A percentile compares a stretch with the other conserved stretches of the same genome.
Conservation (phyloP, 2,797 vertebrate genomes). For the Parauchenoglanis punctatus region DNA sequence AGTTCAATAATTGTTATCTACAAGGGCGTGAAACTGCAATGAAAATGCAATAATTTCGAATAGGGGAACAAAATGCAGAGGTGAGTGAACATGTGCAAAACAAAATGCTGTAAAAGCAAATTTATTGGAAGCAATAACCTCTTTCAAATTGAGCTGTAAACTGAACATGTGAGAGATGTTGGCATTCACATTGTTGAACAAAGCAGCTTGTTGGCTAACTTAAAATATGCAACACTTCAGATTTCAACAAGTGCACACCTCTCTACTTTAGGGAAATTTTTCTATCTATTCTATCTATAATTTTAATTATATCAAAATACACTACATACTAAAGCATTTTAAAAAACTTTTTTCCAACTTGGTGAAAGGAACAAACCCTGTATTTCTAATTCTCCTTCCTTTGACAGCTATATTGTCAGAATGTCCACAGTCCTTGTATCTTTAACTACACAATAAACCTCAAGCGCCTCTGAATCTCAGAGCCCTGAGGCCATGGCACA, state of each 20-base stretch:
- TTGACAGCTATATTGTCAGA: constrained; percentile 42
- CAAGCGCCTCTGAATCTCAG: constrained; percentile 36
- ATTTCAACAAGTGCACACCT: background rate
- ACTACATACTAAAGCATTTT: background rate
- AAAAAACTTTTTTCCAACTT: background rate
- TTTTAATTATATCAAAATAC: background rate
- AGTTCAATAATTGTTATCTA: constrained; percentile 50
- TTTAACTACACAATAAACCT: constrained; percentile 54
- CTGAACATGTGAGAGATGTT: constrained; percentile 31
- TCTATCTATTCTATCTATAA: background rate
- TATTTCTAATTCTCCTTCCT: constrained; percentile 1
- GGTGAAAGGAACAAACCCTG: background rate
- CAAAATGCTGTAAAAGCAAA: constrained; percentile 45
- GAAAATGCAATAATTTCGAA: constrained; percentile 45
- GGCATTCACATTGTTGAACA: constrained; percentile 12
- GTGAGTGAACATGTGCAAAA: constrained; percentile 44
- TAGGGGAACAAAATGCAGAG: constrained; percentile 33
- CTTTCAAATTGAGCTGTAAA: constrained; percentile 49
- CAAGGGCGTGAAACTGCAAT: constrained; percentile 40
- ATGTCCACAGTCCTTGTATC: constrained; percentile 33
- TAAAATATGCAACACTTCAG: background rate
- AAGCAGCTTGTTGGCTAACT: constrained; percentile 1
- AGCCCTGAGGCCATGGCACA: constrained; percentile 48
- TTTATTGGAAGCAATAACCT: constrained; percentile 55
- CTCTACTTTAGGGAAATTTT: background rate